phyloP scores from a whole-genome alignment of 2,113 vertebrate species.

The Malurus cyaneus region DNA sequence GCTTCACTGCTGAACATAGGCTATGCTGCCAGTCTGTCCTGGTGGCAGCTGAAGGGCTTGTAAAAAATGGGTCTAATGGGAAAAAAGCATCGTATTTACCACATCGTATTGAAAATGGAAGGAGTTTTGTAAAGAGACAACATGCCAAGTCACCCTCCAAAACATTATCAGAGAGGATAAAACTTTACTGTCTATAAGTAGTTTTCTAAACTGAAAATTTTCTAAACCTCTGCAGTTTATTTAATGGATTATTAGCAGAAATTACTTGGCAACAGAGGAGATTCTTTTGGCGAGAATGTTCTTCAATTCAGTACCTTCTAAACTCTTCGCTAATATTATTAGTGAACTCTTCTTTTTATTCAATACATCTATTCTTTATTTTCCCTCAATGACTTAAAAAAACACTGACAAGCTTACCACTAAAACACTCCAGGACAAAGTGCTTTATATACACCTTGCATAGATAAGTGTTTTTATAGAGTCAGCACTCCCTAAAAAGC shows the following conservation, averaged over 20 bases:
- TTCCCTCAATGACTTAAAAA: background rate
- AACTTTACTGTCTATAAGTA: background rate
- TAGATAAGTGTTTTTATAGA: background rate
- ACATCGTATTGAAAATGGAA: background rate
- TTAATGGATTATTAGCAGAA: background rate
- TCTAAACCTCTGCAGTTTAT: background rate
- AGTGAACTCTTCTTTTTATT: background rate
- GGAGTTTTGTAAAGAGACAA: background rate
- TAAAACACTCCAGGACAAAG: background rate
- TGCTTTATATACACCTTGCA: background rate
- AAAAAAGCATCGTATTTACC: background rate
- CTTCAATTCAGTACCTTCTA: background rate
- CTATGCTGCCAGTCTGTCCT: fast-evolving
- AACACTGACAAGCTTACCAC: background rate
- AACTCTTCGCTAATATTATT: background rate
- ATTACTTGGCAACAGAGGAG: background rate
- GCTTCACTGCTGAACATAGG: background rate
- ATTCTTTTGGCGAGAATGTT: background rate
- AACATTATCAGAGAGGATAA: background rate
- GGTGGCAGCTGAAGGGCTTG: background rate
- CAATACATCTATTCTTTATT: background rate
- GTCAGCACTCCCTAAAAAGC: background rate
- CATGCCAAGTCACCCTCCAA: background rate
- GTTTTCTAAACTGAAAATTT: background rate
- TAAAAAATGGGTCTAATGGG: background rate